These are phyloP conservation scores for Lepidochitona cinerea DNA, from an alignment of 2,888 invertebrate species.

Conservation along the genomic window DNA sequence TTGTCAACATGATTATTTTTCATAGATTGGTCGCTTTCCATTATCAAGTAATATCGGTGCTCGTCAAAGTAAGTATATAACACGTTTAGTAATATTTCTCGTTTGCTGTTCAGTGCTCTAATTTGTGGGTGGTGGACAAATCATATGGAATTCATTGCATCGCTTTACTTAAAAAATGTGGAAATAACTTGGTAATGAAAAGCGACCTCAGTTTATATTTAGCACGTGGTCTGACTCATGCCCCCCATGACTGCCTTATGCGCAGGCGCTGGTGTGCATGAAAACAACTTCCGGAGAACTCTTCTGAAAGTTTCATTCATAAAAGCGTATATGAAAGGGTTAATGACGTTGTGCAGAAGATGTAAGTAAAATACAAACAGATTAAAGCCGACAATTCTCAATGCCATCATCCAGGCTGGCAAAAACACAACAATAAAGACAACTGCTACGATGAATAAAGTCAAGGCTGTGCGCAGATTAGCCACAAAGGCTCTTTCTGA, in stretches of 20 bases:
- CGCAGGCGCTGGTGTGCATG: not conserved
- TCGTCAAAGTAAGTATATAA: too few species aligned
- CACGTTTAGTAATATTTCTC: too few species aligned
- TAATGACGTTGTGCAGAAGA: not conserved
- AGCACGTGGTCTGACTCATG: constrained; percentile 7
- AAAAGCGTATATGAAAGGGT: constrained; percentile 4
- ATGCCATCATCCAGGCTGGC: constrained; percentile 7
- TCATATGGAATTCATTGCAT: too few species aligned
- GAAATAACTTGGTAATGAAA: too few species aligned
- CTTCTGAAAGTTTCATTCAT: constrained; percentile 7
- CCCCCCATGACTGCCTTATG: not conserved
- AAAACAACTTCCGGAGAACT: not conserved
- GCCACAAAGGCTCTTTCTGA: constrained; percentile 7
- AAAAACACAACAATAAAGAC: constrained; percentile 4
- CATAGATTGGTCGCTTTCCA: too few species aligned
- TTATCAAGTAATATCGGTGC: too few species aligned
- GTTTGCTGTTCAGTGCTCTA: too few species aligned
- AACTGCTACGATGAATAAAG: not conserved
- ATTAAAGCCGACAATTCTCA: not conserved
- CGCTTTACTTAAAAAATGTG: too few species aligned
- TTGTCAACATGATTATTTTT: too few species aligned
- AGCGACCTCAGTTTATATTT: too few species aligned
- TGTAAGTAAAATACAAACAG: not conserved
- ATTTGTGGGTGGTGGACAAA: too few species aligned
- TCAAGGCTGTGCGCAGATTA: not conserved